Base-by-base conservation (phyloP, 2,113 vertebrate genomes). In the Puma concolor region DNA sequence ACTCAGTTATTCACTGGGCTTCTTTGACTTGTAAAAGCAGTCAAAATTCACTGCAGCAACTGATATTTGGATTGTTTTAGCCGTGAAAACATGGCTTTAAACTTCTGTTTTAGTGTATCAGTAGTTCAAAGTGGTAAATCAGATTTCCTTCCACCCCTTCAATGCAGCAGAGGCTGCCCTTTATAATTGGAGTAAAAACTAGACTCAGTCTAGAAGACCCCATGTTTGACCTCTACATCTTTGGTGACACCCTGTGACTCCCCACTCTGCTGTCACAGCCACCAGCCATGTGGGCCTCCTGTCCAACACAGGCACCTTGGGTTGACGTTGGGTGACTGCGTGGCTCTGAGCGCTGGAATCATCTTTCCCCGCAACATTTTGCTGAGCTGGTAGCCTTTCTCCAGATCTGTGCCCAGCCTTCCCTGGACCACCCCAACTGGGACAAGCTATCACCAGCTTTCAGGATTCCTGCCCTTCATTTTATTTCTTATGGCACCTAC, bases 301-400 rank as follows among this genome's bases (percentile, higher is more conserved):
- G 29, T 29, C 76, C n/a, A 10, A n/a, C 64, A 38, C 25, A 5
- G 36, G 48, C 64, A 23, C 44, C 71, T 52, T 2, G 1, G 16
- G 12, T 23, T 1, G 1, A 2, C 27, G 33, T 1, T 17, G 27
- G 63, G 27, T 11, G 0, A 19, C 36, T 0, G 11, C 11, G 2
- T 9, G 23, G 89, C 44, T 31, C 17, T 7, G 27, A 2, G 0
- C 12, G 2, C 57, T 15, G 17, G 25, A 19, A 10, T 52, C 63
- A 7, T 54, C 48, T 52, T 4, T 38, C 25, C 63, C 33, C 63
- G 4, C 27, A 12, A 12, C 27, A 0, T n/a, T 36, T 9, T 79
- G 57, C 88, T 50, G 41, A 79, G 14, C 33, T 87, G 66, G 16
- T 2, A 29, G 66, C 21, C 63, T 33, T 33, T 8, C 38, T 67